Percentiles rank a stretch among this genome's conserved stretches.
Evolutionary conservation across 2,888 invertebrate species (phyloP).

Genomic region (Macrostomum cliftonense): DNA sequence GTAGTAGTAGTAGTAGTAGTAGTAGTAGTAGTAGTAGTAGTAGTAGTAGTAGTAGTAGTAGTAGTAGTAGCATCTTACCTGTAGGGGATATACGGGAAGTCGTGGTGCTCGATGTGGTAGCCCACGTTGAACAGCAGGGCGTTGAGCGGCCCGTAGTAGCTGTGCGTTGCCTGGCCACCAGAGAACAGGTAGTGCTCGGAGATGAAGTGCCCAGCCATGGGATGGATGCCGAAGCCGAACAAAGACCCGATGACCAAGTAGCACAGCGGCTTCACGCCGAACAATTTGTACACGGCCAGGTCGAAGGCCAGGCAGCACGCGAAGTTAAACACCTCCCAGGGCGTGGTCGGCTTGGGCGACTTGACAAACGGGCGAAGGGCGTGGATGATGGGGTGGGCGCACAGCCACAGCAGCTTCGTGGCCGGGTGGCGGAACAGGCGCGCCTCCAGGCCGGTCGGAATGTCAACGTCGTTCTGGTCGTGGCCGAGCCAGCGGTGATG

Average conservation of each 20-base stretch:
- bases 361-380: slow-evolving; percentile 69
- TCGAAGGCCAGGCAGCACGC: slow-evolving; percentile 69
- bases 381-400: slow-evolving; percentile 86
- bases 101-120: slow-evolving; percentile 97
- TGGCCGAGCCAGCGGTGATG: slow-evolving; percentile 33
- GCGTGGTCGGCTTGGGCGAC: slow-evolving; percentile 49
- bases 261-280: slow-evolving; percentile 59
- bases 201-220: slow-evolving; percentile 92
- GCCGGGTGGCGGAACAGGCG: slow-evolving; percentile 70
- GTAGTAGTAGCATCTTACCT: slow-evolving; percentile 10
- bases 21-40: too few relatives aligned
- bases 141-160: slow-evolving; percentile 88
- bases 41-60: too few relatives aligned
- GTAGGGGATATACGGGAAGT: slow-evolving; percentile 78
- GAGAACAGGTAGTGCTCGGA: slow-evolving; percentile 97
- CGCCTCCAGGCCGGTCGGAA: slow-evolving; percentile 77
- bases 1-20: too few relatives aligned
- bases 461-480: slow-evolving; percentile 58
- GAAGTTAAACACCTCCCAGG: slow-evolving; percentile 62
- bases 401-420: slow-evolving; percentile 76
- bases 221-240: slow-evolving; percentile 86
- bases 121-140: slow-evolving; percentile 94
- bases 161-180: slow-evolving; percentile 65
- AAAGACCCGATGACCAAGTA: slow-evolving; percentile 67
- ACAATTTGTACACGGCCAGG: slow-evolving; percentile 53